Conservation (phyloP, 2,888 invertebrate genomes). For the Icerya purchasi region DNA sequence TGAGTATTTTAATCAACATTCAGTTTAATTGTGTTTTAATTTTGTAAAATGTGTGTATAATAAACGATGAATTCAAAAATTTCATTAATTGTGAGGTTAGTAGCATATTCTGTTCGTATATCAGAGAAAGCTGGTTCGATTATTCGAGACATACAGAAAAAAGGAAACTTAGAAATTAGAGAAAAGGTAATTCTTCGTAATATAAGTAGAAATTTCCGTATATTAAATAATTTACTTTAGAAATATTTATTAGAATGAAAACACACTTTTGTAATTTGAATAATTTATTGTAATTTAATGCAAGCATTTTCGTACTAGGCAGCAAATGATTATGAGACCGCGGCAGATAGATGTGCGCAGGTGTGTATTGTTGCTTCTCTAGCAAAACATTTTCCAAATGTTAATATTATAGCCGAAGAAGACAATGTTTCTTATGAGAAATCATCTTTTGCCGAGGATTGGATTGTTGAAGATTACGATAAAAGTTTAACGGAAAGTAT, state of each 20-base stretch:
- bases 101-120: neutral
- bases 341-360: slow-evolving; percentile 91
- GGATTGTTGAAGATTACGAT: slow-evolving; percentile 51
- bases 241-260: neutral
- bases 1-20: no score
- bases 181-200: no score
- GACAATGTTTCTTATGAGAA: slow-evolving; percentile 27
- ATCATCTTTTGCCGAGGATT: slow-evolving; percentile 45
- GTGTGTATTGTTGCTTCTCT: slow-evolving; percentile 78
- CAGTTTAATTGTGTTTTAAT: no score
- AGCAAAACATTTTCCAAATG: slow-evolving; percentile 54
- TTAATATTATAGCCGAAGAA: slow-evolving; percentile 82
- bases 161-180: neutral
- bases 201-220: no score
- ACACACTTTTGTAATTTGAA: no score
- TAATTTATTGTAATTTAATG: neutral
- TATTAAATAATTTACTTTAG: no score
- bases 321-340: slow-evolving; percentile 75
- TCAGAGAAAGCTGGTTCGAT: neutral
- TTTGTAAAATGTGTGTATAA: no score
- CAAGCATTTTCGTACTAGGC: slow-evolving; percentile 31
- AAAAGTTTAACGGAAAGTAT: slow-evolving; percentile 35
- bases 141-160: neutral
- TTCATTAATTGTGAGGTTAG: neutral
- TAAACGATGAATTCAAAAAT: neutral